A percentile compares a stretch with the other conserved stretches of the same genome.
These are phyloP conservation scores for Drosophila aldrichi DNA, from an alignment of 2,888 invertebrate species.

Conservation along the genomic window DNA sequence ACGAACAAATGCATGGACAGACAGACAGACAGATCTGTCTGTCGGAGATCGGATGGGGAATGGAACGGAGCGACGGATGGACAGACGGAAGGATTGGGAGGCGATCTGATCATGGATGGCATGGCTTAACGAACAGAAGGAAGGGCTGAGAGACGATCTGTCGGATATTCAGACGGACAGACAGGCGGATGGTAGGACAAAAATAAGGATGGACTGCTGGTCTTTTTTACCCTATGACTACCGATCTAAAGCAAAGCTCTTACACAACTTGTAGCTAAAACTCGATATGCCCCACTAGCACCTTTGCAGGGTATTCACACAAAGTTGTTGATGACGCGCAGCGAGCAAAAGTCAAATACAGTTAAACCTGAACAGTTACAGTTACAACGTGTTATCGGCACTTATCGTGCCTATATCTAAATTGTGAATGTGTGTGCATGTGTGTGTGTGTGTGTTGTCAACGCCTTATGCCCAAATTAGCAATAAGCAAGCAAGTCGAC, in stretches of 20 bases:
- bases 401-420: slow-evolving; percentile 51
- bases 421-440: background rate
- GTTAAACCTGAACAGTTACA: slow-evolving; percentile 42
- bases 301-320: background rate
- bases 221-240: no score
- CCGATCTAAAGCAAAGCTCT: background rate
- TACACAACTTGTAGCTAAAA: background rate
- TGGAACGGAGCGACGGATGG: fast-evolving
- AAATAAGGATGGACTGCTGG: no score
- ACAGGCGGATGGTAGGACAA: no score
- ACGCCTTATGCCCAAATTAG: slow-evolving; percentile 73
- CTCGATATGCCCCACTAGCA: background rate
- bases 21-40: no score
- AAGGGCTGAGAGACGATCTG: background rate
- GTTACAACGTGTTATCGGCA: slow-evolving; percentile 55
- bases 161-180: background rate
- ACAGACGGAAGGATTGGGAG: background rate
- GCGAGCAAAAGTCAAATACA: slow-evolving; percentile 24
- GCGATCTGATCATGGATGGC: no score
- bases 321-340: slow-evolving; percentile 50
- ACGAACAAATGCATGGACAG: no score
- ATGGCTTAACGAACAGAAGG: background rate
- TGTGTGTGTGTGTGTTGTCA: slow-evolving; percentile 29
- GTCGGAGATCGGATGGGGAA: no score
- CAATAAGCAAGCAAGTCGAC: slow-evolving; percentile 47